A percentile compares a stretch with the other conserved stretches of the same genome.
Evolutionary conservation across 1,140 invertebrate genomes (phyloP).

Genomic region (Apis laboriosa): DNA sequence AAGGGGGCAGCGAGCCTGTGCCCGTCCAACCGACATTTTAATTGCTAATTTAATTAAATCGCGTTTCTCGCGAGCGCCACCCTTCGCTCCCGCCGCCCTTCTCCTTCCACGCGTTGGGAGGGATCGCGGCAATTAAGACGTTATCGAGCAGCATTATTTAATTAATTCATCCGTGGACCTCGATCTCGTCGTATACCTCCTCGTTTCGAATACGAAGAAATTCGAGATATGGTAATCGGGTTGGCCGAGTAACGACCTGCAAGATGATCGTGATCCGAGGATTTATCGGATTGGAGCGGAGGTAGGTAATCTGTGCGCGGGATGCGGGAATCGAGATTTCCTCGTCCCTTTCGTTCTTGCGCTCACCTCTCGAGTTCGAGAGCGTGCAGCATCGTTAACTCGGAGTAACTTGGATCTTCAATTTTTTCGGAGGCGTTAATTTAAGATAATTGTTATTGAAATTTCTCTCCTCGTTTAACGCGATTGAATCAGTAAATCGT

Average conservation of each 20-base stretch:
- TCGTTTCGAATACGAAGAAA: slow-evolving; percentile 11
- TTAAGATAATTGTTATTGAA: too few species aligned
- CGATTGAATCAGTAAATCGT: too few species aligned
- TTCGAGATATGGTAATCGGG: slow-evolving; percentile 45
- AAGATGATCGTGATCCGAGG: slow-evolving; percentile 6
- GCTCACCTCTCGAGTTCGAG: too few species aligned
- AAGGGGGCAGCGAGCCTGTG: background rate
- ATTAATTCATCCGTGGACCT: slow-evolving; percentile 69
- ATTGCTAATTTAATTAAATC: slow-evolving; percentile 78
- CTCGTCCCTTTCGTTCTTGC: background rate
- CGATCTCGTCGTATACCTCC: slow-evolving; percentile 53
- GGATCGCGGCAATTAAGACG: slow-evolving; percentile 72
- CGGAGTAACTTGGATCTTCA: background rate
- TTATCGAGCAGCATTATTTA: slow-evolving; percentile 72
- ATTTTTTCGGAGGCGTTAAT: too few species aligned
- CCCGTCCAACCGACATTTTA: slow-evolving; percentile 66
- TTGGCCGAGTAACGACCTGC: background rate
- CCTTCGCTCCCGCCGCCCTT: background rate
- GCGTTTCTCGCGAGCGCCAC: slow-evolving; percentile 13
- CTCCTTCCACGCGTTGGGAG: background rate
- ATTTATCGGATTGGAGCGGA: background rate
- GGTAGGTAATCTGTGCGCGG: background rate
- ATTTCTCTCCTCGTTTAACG: too few species aligned
- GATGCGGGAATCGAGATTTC: background rate
- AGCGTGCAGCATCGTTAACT: background rate